These are phyloP conservation scores for Nomada flava DNA, from an alignment of 2,888 invertebrate genomes.

Conservation along the genomic window DNA sequence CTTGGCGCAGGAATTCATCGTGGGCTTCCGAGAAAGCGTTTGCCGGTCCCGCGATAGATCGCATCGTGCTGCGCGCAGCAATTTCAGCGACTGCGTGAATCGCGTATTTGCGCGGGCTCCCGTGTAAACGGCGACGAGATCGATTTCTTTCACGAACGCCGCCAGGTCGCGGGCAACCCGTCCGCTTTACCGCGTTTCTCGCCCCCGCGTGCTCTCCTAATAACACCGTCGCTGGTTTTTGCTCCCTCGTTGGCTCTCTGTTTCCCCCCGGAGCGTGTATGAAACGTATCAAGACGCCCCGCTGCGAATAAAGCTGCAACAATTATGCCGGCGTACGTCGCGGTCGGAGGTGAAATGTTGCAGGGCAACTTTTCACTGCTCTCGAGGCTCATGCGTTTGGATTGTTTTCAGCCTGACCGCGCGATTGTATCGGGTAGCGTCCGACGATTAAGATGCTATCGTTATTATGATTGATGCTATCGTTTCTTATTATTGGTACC, in stretches of 20 bases:
- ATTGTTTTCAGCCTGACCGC: no score
- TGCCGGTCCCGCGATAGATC: neutral
- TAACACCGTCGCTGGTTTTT: neutral
- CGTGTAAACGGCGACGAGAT: neutral
- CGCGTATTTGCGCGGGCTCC: neutral
- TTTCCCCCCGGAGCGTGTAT: neutral
- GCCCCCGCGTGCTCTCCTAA: neutral
- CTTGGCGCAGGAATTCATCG: neutral
- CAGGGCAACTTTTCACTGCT: neutral
- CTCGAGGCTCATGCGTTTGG: neutral
- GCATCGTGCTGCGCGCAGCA: neutral
- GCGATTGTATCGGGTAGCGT: no score
- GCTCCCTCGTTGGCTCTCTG: neutral
- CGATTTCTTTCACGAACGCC: conserved; percentile 19
- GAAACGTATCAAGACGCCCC: neutral
- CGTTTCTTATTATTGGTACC: no score
- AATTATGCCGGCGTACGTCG: neutral
- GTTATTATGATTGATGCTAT: no score
- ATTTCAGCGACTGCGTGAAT: neutral
- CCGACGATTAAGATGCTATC: no score
- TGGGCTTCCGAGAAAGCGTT: neutral
- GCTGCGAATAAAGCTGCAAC: neutral
- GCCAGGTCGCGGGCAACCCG: no score
- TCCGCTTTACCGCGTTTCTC: neutral
- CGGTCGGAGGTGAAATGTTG: no score